Conservation (phyloP, 2,797 vertebrate species). For the Lutra lutra region DNA sequence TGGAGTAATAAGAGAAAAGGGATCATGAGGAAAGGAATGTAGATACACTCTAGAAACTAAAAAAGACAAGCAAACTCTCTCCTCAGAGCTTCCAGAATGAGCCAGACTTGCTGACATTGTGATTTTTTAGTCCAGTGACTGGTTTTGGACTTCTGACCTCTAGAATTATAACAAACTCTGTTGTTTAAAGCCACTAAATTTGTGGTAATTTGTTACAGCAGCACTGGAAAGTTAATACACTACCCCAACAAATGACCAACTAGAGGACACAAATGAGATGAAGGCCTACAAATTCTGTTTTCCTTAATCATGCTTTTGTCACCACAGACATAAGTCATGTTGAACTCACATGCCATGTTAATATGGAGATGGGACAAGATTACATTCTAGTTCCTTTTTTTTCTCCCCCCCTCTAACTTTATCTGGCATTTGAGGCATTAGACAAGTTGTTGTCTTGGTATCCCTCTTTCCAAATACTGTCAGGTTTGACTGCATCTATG, state of each 20-base stretch:
- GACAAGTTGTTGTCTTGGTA: not conserved
- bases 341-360: not conserved
- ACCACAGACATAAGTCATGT: not conserved
- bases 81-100: not conserved
- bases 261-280: not conserved
- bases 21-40: not conserved
- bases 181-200: not conserved
- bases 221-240: not conserved
- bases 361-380: not conserved
- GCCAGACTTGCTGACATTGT: not conserved
- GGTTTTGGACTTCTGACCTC: not conserved
- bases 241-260: not conserved
- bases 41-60: not conserved
- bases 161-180: not conserved
- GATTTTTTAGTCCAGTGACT: not conserved
- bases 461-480: not conserved
- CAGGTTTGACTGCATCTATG: not conserved
- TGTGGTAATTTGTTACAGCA: not conserved
- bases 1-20: not conserved
- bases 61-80: not conserved
- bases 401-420: rapidly evolving
- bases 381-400: not conserved
- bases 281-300: not conserved
- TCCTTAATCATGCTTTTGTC: not conserved
- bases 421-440: not conserved